A percentile compares a stretch with the other conserved stretches of the same genome.
Conservation (phyloP, 2,888 invertebrate species). For the Volucella zonaria region DNA sequence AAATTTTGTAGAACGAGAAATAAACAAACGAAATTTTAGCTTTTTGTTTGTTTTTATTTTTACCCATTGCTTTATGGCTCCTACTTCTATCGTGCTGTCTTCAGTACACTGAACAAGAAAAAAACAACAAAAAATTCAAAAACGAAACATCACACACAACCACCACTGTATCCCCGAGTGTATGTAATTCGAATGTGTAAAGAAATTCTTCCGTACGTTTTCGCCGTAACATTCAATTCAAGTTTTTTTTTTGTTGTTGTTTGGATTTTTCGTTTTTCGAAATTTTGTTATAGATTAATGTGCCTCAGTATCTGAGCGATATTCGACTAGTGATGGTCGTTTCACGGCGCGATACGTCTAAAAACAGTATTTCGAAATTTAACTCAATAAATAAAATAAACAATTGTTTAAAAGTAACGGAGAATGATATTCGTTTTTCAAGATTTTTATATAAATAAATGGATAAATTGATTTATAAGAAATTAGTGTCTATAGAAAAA, state of each 20-base stretch:
- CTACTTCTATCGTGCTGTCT: background rate
- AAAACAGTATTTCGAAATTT: slow-evolving; percentile 47
- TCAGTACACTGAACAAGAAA: background rate
- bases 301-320: slow-evolving; percentile 73
- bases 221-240: slow-evolving; percentile 60
- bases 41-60: slow-evolving; percentile 37
- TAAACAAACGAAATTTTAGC: slow-evolving; percentile 56
- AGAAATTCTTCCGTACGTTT: slow-evolving; percentile 38
- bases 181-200: background rate
- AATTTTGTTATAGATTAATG: slow-evolving; percentile 49
- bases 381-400: slow-evolving; percentile 31
- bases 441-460: background rate
- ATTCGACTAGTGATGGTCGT: slow-evolving; percentile 69
- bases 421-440: slow-evolving; percentile 46
- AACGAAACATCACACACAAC: slow-evolving; percentile 24
- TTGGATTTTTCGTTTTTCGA: no score
- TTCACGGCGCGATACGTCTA: slow-evolving; percentile 66
- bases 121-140: background rate
- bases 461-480: background rate
- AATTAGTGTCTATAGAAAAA: slow-evolving; percentile 15
- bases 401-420: slow-evolving; percentile 27
- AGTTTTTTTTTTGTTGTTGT: slow-evolving; percentile 31
- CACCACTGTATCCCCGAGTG: background rate
- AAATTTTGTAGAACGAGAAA: slow-evolving; percentile 45
- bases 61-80: slow-evolving; percentile 13